Evolutionary conservation across 2,797 vertebrate genomes (phyloP), one percentile per base, ranked within the genome.

Genomic region (Enteromius thamalakanensis): DNA sequence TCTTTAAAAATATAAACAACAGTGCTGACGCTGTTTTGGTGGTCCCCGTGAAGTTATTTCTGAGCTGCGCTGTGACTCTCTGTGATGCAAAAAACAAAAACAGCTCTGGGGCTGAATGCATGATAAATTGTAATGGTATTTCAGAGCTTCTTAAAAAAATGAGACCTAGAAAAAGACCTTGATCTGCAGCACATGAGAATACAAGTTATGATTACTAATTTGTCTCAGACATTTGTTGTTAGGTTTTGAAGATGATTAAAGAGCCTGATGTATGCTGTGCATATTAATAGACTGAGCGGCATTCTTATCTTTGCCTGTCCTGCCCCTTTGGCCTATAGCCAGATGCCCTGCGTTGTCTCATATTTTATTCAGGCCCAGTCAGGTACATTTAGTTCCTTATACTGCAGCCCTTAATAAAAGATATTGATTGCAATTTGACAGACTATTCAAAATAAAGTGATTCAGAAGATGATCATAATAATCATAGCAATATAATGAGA

Each of bases 61-160:
- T 51, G 42, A 74, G 45, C 42, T 29, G 58, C 0, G 1, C 55
- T 79, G 47, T 21, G 65, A 55, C 34, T 80, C 47, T 79, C 37
- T 80, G 9, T 69, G 49, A 69, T 47, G 60, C 62, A 65, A 83
- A 82, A 80, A 65, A 65, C 77, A 83, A 67, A 60, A 83, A 62
- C 42, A 32, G 53, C 87, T 82, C 75, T 82, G 69, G 40, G 70
- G 64, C 21, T 74, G 60, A 40, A 71, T 62, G 5, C 49, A 79
- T 83, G 81, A 84, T 81, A 58, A 74, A 86, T 86, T 78, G 19
- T 6, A 75, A 78, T 26, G 40, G 83, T 49, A 23, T 47, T 53
- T 79, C 15, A 37, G 11, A 37, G 60, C 40, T 26, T 29, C 17
- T 53, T 40, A 76, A 76, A 60, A 70, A 45, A 12, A 23, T 6